Evolutionary conservation across 2,113 vertebrate genomes (phyloP), one percentile per base, ranked within the genome.

Genomic region (Nyctibius bracteatus): DNA sequence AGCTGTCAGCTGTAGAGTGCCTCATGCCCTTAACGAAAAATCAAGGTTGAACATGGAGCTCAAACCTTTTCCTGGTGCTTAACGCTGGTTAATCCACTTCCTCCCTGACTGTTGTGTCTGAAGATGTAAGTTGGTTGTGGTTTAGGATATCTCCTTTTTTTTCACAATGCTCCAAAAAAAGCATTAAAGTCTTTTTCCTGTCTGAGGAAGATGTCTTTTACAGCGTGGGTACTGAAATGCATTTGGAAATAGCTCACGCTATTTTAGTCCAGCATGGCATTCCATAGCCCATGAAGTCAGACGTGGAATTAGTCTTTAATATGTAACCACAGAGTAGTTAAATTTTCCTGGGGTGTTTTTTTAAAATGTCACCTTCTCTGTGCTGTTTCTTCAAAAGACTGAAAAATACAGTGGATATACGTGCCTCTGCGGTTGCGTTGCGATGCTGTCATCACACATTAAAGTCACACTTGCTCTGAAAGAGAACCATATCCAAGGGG

Each of bases 231-330:
- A 51, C 44, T 70, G 63, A 73, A 86, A 80, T 24, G 41, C 30
- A 12, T 82, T 90, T 81, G 51, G 84, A 88, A 83, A 83, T 54
- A 78, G 39, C 75, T 71, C 3, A 1, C 0, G 0, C 46, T 90
- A 2, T 88, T 93, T 78, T 43, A 62, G 39, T 66, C 35, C 5
- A 6, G 43, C 0, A 4, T 65, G 24, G 39, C 35, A 33, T 81
- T 57, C 59, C 0, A 0, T 90, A 92, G 81, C 68, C 80, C 55
- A 3, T 78, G 51, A 88, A 90, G 39, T 90, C 66, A 77, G 82
- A 41, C 73, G 46, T 93, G 79, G 74, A 86, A 54, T 90, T 90
- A 77, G 25, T 67, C 68, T 89, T 88, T 92, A 86, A 93, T 88
- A 74, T 17, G 5, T 95, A 94, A 92, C 85, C 46, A 61, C 12